Percentiles rank a stretch among this genome's conserved stretches.
Conservation (phyloP, 2,113 vertebrate species). For the Pan paniscus region DNA sequence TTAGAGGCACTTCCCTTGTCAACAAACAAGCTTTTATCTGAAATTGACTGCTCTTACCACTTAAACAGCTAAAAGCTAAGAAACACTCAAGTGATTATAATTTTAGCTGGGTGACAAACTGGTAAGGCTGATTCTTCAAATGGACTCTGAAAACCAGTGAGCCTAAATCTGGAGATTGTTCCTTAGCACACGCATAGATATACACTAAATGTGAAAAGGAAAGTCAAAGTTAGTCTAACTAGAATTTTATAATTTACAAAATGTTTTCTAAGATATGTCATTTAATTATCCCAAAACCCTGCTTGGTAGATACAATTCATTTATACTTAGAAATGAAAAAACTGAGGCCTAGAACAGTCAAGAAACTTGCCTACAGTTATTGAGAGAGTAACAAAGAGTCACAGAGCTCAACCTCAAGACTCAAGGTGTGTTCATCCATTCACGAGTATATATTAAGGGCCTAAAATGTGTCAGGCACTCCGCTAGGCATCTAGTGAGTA, state of each 20-base stretch:
- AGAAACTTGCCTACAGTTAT: neutral
- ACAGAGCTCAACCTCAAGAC: neutral
- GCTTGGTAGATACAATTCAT: neutral
- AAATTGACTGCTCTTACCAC: neutral
- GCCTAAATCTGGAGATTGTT: neutral
- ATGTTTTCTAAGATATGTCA: constrained; percentile 13
- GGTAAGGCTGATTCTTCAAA: constrained; percentile 2
- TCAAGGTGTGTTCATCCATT: neutral
- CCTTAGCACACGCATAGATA: neutral
- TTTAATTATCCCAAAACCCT: neutral
- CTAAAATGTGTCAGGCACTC: neutral
- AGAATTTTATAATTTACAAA: constrained; percentile 20
- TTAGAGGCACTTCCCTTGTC: neutral
- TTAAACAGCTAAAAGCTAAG: neutral
- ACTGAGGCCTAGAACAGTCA: neutral
- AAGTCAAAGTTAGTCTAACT: neutral
- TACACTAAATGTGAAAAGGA: neutral
- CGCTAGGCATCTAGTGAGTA: neutral
- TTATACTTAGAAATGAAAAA: constrained; percentile 40
- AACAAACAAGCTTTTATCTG: constrained; percentile 34
- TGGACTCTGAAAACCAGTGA: neutral
- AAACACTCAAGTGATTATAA: neutral
- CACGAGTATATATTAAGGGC: neutral
- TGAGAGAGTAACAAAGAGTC: neutral
- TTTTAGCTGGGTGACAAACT: neutral